Evolutionary conservation across 2,797 vertebrate species (phyloP).

Genomic region (Sitta carolinensis): DNA sequence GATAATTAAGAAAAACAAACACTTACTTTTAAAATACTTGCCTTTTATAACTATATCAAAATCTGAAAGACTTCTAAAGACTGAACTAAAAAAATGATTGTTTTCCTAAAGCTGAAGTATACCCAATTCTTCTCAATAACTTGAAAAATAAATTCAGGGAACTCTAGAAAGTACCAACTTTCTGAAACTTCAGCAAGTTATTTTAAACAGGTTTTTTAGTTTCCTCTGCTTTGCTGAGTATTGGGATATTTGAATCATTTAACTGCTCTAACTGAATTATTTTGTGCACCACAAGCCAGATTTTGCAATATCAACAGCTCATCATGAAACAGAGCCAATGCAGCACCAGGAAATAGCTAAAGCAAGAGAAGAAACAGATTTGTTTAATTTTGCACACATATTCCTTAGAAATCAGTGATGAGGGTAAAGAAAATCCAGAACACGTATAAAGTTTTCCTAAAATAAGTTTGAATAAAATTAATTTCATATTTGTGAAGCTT

Average conservation of each 20-base stretch:
- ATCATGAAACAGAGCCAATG: constrained; percentile 6
- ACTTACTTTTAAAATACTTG: not conserved
- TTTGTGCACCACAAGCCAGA: constrained; percentile 8
- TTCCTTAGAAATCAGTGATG: constrained; percentile 9
- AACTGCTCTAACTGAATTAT: constrained; percentile 24
- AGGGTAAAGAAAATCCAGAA: constrained; percentile 18
- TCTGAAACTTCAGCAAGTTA: constrained; percentile 43
- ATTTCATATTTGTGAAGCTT: constrained; percentile 6
- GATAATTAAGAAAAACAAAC: not conserved
- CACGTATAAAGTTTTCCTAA: not conserved
- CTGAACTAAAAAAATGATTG: not conserved
- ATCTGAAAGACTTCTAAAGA: not conserved
- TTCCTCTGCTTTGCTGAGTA: constrained; percentile 42
- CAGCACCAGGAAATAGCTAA: constrained; percentile 22
- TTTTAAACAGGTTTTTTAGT: constrained; percentile 17
- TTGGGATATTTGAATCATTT: constrained; percentile 48
- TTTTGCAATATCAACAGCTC: constrained; percentile 50
- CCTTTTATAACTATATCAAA: not conserved
- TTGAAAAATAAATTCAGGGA: not conserved
- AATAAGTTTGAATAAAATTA: constrained; percentile 17
- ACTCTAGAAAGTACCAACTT: not conserved
- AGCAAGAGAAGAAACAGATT: constrained; percentile 24
- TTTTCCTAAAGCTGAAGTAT: not conserved
- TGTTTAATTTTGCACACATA: constrained; percentile 13
- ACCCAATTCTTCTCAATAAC: not conserved